Conservation (phyloP, 2,113 vertebrate species). For the Hypanus sabinus region DNA sequence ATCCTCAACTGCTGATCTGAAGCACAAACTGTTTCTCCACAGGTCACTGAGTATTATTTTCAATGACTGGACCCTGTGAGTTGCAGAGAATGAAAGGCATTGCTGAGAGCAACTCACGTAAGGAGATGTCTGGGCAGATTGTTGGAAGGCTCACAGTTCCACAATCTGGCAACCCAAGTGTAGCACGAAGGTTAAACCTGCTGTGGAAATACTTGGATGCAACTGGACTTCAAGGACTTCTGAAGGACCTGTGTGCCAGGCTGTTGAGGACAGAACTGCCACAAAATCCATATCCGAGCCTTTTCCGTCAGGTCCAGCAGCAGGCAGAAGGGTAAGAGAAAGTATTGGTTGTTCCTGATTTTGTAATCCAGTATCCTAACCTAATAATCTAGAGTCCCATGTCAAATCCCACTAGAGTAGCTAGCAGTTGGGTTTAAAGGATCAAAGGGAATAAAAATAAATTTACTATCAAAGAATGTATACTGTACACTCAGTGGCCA, state of each 20-base stretch:
- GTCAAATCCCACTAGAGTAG: too few relatives aligned
- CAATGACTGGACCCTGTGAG: too few relatives aligned
- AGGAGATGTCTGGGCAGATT: background rate
- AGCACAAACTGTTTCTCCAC: too few relatives aligned
- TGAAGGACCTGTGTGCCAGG: background rate
- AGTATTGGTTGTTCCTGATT: too few relatives aligned
- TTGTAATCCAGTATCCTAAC: too few relatives aligned
- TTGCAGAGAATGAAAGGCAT: background rate
- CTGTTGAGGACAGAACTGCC: background rate
- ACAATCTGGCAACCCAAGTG: background rate
- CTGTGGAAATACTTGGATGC: constrained; percentile 11
- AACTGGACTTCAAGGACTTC: background rate
- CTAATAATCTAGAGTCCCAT: too few relatives aligned
- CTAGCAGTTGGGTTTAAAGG: too few relatives aligned
- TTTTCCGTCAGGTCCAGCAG: background rate
- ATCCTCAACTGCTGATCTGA: too few relatives aligned
- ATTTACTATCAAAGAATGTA: too few relatives aligned
- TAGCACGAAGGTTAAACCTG: background rate
- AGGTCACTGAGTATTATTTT: too few relatives aligned
- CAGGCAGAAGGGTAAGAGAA: constrained; percentile 1
- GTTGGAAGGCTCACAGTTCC: background rate
- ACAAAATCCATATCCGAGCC: background rate
- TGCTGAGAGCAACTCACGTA: background rate
- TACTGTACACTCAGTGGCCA: too few relatives aligned
- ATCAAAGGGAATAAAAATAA: too few relatives aligned